A percentile compares a stretch with the other conserved stretches of the same genome.
These are phyloP conservation scores for Drepana falcataria DNA, from an alignment of 2,888 invertebrate species.

Conservation along the genomic window DNA sequence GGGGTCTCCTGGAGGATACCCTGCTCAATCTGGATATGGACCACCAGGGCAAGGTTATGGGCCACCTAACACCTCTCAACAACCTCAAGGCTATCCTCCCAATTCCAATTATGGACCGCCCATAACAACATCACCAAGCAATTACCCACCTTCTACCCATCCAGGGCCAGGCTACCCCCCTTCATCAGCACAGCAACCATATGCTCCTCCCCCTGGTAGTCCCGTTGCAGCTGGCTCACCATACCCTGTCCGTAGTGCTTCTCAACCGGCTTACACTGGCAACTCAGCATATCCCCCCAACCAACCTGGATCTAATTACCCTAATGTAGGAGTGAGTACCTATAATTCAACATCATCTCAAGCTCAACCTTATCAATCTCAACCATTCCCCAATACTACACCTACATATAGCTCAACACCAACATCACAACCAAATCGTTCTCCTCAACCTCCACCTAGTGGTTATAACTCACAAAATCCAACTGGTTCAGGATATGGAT, in stretches of 20 bases:
- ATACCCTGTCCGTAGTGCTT: slow-evolving; percentile 62
- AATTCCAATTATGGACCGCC: slow-evolving; percentile 81
- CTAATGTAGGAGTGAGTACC: slow-evolving; percentile 70
- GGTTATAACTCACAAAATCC: slow-evolving; percentile 80
- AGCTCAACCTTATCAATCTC: slow-evolving; percentile 71
- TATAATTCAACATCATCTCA: slow-evolving; percentile 70
- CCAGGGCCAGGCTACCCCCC: slow-evolving; percentile 69
- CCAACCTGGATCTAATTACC: slow-evolving; percentile 62
- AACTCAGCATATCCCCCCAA: slow-evolving; percentile 69
- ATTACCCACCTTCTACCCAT: slow-evolving; percentile 76
- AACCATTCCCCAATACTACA: slow-evolving; percentile 70
- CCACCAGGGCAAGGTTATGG: slow-evolving; percentile 82
- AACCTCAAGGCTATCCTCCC: slow-evolving; percentile 83
- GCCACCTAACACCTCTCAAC: slow-evolving; percentile 79
- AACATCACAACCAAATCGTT: slow-evolving; percentile 71
- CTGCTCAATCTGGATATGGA: slow-evolving; percentile 83
- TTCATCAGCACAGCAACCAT: slow-evolving; percentile 66
- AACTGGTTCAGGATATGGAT: slow-evolving; percentile 78
- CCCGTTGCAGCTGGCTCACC: slow-evolving; percentile 64
- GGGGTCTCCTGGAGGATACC: slow-evolving; percentile 78
- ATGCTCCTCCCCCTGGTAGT: slow-evolving; percentile 70
- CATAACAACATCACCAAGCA: slow-evolving; percentile 77
- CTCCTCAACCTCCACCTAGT: slow-evolving; percentile 77
- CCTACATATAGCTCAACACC: slow-evolving; percentile 76
- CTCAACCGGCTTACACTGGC: slow-evolving; percentile 68